Percentiles rank a stretch among this genome's conserved stretches.
These are phyloP conservation scores for Mesocentrotus franciscanus DNA, from an alignment of 53 echinoderm and acorn worm genomes.

Conservation along the genomic window DNA sequence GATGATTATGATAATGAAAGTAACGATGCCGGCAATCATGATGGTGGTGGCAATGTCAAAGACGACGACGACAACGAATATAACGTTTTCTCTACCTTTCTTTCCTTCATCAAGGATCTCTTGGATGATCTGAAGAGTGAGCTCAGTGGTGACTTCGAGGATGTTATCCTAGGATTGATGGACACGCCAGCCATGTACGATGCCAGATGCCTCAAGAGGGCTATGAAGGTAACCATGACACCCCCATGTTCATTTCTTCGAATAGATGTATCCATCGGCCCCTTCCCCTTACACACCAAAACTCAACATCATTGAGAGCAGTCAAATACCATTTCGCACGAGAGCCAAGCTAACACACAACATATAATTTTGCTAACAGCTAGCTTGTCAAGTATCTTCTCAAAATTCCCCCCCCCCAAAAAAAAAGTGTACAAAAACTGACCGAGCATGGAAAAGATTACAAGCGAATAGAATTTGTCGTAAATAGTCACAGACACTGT, in stretches of 20 bases:
- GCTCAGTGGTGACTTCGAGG: constrained; percentile 72
- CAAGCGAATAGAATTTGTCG: too few species aligned
- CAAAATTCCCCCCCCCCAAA: too few species aligned
- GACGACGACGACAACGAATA: neutral
- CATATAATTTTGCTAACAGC: too few species aligned
- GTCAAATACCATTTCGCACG: too few species aligned
- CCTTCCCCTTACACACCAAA: neutral
- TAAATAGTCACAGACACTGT: too few species aligned
- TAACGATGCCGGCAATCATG: constrained; percentile 45
- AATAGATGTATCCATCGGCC: neutral
- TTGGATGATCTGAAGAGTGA: constrained; percentile 74
- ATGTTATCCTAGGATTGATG: constrained; percentile 69
- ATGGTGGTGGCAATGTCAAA: constrained; percentile 10
- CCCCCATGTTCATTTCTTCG: neutral
- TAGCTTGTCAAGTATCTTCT: too few species aligned
- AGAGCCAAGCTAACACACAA: too few species aligned
- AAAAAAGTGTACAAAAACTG: too few species aligned
- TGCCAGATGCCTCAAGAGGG: constrained; percentile 74
- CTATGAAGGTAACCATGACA: constrained; percentile 79
- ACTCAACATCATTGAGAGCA: too few species aligned
- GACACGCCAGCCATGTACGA: constrained; percentile 70
- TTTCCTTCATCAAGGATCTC: constrained; percentile 59
- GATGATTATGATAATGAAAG: neutral
- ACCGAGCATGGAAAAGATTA: too few species aligned
- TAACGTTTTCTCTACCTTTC: neutral